These are phyloP conservation scores for Petromus typicus DNA, from an alignment of 2,113 vertebrate genomes.

Conservation along the genomic window DNA sequence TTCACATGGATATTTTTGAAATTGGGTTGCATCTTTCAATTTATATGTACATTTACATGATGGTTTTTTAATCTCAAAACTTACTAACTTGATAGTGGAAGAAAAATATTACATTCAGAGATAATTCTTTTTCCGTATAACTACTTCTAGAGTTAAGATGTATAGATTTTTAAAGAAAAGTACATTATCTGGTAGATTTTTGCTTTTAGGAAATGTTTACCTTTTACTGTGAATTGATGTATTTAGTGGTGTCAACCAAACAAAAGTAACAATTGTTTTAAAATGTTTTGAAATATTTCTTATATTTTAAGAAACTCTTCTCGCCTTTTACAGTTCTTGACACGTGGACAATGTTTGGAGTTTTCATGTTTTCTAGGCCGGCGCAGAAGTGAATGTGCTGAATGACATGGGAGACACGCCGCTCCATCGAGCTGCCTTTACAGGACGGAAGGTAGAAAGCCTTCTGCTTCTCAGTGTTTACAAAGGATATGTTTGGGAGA, in stretches of 20 bases:
- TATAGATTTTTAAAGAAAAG: slow-evolving; percentile 12
- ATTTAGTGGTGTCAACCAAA: not conserved
- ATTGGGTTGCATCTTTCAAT: not conserved
- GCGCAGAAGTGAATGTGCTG: slow-evolving; percentile 91
- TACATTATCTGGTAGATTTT: not conserved
- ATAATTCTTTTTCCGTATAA: not conserved
- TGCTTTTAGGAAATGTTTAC: not conserved
- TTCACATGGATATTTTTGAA: slow-evolving; percentile 39
- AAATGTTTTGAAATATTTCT: slow-evolving; percentile 39
- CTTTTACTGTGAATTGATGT: slow-evolving; percentile 32
- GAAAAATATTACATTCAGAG: slow-evolving; percentile 25
- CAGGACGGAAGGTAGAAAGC: slow-evolving; percentile 91
- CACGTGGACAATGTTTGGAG: slow-evolving; percentile 3
- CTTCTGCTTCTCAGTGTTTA: not conserved
- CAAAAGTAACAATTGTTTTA: slow-evolving; percentile 11
- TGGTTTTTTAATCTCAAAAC: not conserved
- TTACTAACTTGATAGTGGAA: not conserved
- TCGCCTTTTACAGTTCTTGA: not conserved
- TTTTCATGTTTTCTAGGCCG: slow-evolving; percentile 88
- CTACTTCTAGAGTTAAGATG: not conserved
- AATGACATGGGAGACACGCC: slow-evolving; percentile 95
- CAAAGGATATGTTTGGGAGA: slow-evolving; percentile 18
- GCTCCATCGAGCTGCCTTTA: slow-evolving; percentile 92
- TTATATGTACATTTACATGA: not conserved
- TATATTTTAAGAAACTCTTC: slow-evolving; percentile 15